These are phyloP conservation scores for Halictus ligatus DNA, from an alignment of 2,888 invertebrate genomes.

Conservation along the genomic window DNA sequence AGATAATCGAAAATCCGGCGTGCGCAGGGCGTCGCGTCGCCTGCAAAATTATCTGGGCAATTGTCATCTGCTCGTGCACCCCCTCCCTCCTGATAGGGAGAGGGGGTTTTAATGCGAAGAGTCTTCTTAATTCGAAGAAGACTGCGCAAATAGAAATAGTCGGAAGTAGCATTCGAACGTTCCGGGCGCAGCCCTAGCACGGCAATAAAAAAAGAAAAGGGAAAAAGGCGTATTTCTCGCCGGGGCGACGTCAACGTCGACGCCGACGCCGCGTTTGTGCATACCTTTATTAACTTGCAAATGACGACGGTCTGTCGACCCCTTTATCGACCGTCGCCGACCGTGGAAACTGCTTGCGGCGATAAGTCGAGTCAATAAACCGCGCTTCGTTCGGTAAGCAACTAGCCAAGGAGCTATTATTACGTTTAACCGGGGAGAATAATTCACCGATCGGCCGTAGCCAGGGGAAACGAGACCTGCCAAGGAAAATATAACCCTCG, in stretches of 20 bases:
- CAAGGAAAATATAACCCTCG: conserved; percentile 12
- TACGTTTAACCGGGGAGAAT: conserved; percentile 18
- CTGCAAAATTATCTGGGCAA: background rate
- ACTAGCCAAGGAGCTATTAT: background rate
- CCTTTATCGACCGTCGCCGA: conserved; percentile 51
- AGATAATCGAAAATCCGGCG: background rate
- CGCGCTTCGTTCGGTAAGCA: conserved; percentile 24
- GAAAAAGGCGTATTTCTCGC: background rate
- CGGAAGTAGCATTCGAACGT: background rate
- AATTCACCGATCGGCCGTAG: conserved; percentile 8
- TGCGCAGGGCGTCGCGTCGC: background rate
- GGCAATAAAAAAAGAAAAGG: background rate
- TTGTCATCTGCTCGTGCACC: background rate
- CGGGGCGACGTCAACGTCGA: background rate
- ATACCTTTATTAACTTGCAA: conserved; percentile 59
- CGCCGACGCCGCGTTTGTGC: conserved; percentile 32
- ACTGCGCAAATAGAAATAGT: background rate
- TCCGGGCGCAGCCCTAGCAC: background rate
- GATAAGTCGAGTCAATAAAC: conserved; percentile 61
- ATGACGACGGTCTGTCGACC: conserved; percentile 48
- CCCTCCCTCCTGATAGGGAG: background rate
- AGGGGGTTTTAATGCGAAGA: background rate
- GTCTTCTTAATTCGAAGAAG: too few relatives aligned
- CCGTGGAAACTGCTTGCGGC: conserved; percentile 57
- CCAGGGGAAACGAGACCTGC: background rate